Evolutionary conservation across 2,797 vertebrate species (phyloP), one percentile per base, ranked within the genome.

Genomic region (Galagoides demidoff): DNA sequence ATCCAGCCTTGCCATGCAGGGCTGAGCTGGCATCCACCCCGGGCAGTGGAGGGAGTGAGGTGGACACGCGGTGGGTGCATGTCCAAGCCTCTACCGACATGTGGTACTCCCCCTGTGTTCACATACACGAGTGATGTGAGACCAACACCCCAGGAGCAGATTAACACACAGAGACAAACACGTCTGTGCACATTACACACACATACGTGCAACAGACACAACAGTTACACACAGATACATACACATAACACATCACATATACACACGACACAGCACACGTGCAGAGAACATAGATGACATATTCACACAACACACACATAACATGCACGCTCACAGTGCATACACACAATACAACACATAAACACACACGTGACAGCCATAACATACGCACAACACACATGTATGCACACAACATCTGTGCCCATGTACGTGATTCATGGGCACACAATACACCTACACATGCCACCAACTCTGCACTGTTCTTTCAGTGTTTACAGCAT

Each of bases 101-200:
- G 16, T 59, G 0, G 2, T 11, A n/a, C n/a, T n/a, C n/a, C n/a
- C n/a, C n/a, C n/a, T n/a, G n/a, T n/a, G n/a, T n/a, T n/a, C n/a
- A n/a, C n/a, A n/a, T 2, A 37, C 39, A 0, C 3, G 25, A 13
- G 7, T n/a, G 0, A 0, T 1, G n/a, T 31, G 25, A 61, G 31
- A 49, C n/a, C 39, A n/a, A 8, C 13, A 49, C 31, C 61, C 4
- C 7, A 13, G 25, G 57, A 20, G 20, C 71, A 20, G 16, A 34
- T 16, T 2, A 34, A 63, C 31, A 49, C 43, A 37, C 3, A 34
- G n/a, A 57, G n/a, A 57, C 31, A 45, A 27, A 27, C 74, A 76
- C 17, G 4, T 12, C 25, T 13, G 3, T 2, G 25, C 52, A 37
- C 55, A 39, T 55, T 77, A 57, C 4, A 57, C 2, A 1, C 19